These are phyloP conservation scores for Cherax quadricarinatus DNA, from an alignment of 1,140 invertebrate genomes.

Conservation along the genomic window DNA sequence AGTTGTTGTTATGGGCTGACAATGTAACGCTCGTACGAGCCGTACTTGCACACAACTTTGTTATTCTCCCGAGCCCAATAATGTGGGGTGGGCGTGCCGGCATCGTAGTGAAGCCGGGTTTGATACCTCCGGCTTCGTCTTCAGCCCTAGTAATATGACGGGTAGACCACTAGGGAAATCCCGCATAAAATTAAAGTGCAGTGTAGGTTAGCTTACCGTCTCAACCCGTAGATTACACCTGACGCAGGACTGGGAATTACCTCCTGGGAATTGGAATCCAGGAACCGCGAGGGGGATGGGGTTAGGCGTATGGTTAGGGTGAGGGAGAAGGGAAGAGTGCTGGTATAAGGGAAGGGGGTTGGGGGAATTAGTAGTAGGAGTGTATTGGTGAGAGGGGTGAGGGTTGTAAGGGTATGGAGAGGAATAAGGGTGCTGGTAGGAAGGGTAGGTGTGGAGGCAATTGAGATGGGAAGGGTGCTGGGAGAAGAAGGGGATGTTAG, in stretches of 20 bases:
- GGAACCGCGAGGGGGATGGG: conserved; percentile 48
- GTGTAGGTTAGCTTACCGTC: conserved; percentile 35
- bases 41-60: too few relatives aligned
- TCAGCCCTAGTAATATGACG: conserved; percentile 34
- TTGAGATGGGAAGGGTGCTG: background rate
- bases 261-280: conserved; percentile 57
- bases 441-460: background rate
- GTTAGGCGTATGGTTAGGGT: conserved; percentile 50
- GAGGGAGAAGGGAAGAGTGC: background rate
- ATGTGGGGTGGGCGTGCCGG: too few relatives aligned
- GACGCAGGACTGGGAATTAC: conserved; percentile 39
- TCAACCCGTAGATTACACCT: conserved; percentile 59
- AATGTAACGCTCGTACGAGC: too few relatives aligned
- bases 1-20: too few relatives aligned
- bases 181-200: conserved; percentile 43
- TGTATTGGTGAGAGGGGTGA: background rate
- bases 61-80: too few relatives aligned
- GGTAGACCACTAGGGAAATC: conserved; percentile 59
- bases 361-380: background rate
- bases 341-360: background rate
- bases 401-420: background rate
- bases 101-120: too few relatives aligned
- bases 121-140: background rate
- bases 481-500: background rate
- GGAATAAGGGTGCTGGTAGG: background rate